A percentile compares a stretch with the other conserved stretches of the same genome.
These are phyloP conservation scores for Proterorhinus semilunaris DNA, from an alignment of 2,113 vertebrate genomes.

Conservation along the genomic window DNA sequence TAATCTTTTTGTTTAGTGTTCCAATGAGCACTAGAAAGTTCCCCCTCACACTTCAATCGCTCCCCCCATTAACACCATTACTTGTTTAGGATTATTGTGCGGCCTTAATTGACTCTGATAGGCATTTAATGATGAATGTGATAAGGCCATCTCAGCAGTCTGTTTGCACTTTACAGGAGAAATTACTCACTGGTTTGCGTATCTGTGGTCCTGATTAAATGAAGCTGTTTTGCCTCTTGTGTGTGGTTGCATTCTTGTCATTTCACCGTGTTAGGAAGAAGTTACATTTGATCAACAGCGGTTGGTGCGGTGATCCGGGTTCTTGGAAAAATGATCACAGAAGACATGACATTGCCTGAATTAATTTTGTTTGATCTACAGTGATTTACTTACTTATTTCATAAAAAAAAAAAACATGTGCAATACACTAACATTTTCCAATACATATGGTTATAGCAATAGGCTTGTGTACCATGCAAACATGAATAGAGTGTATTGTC, in stretches of 20 bases:
- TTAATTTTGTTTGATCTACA: no score
- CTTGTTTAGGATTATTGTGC: slow-evolving; percentile 40
- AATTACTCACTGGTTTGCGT: slow-evolving; percentile 4
- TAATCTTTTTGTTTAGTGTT: slow-evolving; percentile 35
- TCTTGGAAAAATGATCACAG: neutral
- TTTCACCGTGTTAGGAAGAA: neutral
- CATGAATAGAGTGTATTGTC: neutral
- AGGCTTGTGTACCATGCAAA: neutral
- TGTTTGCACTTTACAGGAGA: slow-evolving; percentile 26
- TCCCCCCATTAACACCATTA: slow-evolving; percentile 28
- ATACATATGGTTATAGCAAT: no score
- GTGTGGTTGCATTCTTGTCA: slow-evolving; percentile 13
- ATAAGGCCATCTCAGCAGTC: slow-evolving; percentile 26
- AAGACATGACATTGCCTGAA: no score
- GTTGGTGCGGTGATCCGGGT: slow-evolving; percentile 16
- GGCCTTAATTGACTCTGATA: slow-evolving; percentile 52
- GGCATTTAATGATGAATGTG: slow-evolving; percentile 58
- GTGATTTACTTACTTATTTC: no score
- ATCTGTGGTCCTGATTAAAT: neutral
- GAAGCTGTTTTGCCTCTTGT: slow-evolving; percentile 7
- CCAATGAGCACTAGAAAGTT: slow-evolving; percentile 11
- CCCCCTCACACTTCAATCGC: slow-evolving; percentile 19
- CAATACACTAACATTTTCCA: no score
- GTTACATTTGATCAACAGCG: slow-evolving; percentile 16
- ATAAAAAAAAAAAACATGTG: no score